A percentile compares a stretch with the other conserved stretches of the same genome.
phyloP scores from a whole-genome alignment of 2,113 vertebrate species.

The Mesitornis unicolor region DNA sequence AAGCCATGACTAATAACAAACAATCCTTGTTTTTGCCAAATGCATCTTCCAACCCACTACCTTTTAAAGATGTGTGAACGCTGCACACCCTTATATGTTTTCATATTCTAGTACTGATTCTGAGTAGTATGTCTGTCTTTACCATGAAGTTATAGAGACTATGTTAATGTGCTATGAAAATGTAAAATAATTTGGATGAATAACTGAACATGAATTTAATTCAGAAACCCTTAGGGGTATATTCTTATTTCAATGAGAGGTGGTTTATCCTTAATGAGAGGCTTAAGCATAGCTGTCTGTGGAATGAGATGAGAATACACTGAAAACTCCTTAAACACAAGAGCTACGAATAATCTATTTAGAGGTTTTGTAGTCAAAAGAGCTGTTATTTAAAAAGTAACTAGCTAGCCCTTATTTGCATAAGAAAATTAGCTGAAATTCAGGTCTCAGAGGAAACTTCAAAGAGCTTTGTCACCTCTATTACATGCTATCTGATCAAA shows the following conservation, averaged over 20 bases:
- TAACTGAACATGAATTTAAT: slow-evolving; percentile 25
- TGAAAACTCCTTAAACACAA: not conserved
- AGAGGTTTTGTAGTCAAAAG: slow-evolving; percentile 35
- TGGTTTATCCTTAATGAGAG: slow-evolving; percentile 41
- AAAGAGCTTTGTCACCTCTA: slow-evolving; percentile 19
- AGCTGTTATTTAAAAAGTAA: slow-evolving; percentile 15
- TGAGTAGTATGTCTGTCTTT: not conserved
- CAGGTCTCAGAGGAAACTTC: not conserved
- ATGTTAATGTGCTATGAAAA: slow-evolving; percentile 10
- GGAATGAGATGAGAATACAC: slow-evolving; percentile 10
- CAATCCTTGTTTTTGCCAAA: not conserved
- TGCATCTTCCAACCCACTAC: not conserved
- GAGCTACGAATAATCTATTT: slow-evolving; percentile 16
- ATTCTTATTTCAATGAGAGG: slow-evolving; percentile 1
- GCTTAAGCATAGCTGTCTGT: slow-evolving; percentile 9
- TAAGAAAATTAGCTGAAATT: slow-evolving; percentile 49
- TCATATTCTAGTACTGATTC: not conserved
- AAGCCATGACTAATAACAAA: not conserved
- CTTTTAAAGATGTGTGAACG: not conserved
- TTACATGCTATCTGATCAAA: slow-evolving; percentile 44
- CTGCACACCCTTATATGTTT: not conserved
- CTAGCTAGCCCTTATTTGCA: slow-evolving; percentile 42
- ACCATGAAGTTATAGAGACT: not conserved
- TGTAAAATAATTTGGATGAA: slow-evolving; percentile 11
- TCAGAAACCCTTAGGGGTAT: slow-evolving; percentile 27